Evolutionary conservation across 1,140 invertebrate species (phyloP).

Genomic region (Drosophila navojoa): DNA sequence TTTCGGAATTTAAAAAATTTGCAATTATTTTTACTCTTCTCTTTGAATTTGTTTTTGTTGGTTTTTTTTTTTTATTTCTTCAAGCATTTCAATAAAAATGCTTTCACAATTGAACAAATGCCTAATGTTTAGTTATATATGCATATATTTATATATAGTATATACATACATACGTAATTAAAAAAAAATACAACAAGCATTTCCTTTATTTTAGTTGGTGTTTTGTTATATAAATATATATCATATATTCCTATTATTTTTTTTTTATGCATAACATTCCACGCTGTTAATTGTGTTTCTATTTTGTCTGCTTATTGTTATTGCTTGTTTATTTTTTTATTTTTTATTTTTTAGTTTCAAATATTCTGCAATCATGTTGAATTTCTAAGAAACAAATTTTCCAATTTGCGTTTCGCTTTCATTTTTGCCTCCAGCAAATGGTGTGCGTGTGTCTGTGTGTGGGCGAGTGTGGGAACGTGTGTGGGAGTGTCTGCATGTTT

Average conservation of each 20-base stretch:
- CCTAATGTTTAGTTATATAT: slow-evolving; percentile 51
- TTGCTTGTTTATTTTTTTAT: slow-evolving; percentile 27
- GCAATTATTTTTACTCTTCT: not conserved
- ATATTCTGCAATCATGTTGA: slow-evolving; percentile 58
- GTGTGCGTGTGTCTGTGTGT: slow-evolving; percentile 3
- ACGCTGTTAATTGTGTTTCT: slow-evolving; percentile 28
- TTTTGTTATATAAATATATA: slow-evolving; percentile 18
- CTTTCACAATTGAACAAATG: slow-evolving; percentile 55
- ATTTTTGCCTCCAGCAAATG: slow-evolving; percentile 16
- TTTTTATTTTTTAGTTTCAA: slow-evolving; percentile 30
- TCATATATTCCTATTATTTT: slow-evolving; percentile 28
- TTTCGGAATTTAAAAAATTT: slow-evolving; percentile 47
- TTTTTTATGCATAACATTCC: slow-evolving; percentile 40
- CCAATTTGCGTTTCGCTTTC: slow-evolving; percentile 16
- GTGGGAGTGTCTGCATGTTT: slow-evolving; percentile 3
- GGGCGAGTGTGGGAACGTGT: not conserved
- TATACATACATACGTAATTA: slow-evolving; percentile 12
- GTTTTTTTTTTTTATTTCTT: slow-evolving; percentile 31
- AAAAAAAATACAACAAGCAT: too few relatives aligned
- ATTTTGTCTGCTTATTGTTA: slow-evolving; percentile 10
- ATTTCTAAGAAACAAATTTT: slow-evolving; percentile 43
- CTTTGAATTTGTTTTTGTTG: slow-evolving; percentile 12
- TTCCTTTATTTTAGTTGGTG: too few relatives aligned
- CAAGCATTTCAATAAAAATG: slow-evolving; percentile 79
- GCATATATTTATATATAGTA: slow-evolving; percentile 23